Evolutionary conservation across 2,888 invertebrate genomes (phyloP).

Genomic region (Drosophila aldrichi): DNA sequence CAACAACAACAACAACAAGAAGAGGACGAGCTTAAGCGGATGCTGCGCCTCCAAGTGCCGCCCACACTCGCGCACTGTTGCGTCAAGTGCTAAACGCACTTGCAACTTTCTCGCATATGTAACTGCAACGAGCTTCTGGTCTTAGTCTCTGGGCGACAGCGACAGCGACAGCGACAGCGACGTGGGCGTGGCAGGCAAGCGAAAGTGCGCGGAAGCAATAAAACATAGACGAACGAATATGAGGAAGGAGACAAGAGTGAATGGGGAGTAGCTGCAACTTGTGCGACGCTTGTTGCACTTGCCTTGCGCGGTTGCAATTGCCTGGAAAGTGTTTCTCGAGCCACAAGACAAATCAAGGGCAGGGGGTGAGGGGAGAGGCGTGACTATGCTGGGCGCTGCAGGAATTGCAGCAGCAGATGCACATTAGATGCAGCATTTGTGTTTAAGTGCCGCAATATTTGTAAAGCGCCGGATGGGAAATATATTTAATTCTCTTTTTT

Average conservation of each 20-base stretch:
- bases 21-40: slow-evolving; percentile 55
- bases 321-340: slow-evolving; percentile 60
- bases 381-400: not conserved
- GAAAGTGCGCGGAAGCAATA: slow-evolving; percentile 75
- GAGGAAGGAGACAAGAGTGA: not conserved
- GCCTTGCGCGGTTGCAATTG: slow-evolving; percentile 52
- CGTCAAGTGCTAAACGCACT: slow-evolving; percentile 68
- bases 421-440: slow-evolving; percentile 72
- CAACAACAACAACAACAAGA: slow-evolving; percentile 36
- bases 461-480: slow-evolving; percentile 58
- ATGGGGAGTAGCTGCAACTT: slow-evolving; percentile 31
- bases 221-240: slow-evolving; percentile 57
- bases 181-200: slow-evolving; percentile 42
- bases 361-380: not conserved
- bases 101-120: slow-evolving; percentile 73
- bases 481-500: slow-evolving; percentile 38
- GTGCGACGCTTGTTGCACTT: slow-evolving; percentile 60
- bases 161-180: not conserved
- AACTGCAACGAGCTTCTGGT: slow-evolving; percentile 54
- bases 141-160: slow-evolving; percentile 28
- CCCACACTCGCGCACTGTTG: slow-evolving; percentile 1
- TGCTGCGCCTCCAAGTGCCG: slow-evolving; percentile 37
- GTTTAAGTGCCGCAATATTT: slow-evolving; percentile 73
- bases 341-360: slow-evolving; percentile 14
- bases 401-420: slow-evolving; percentile 39